Base-by-base conservation (phyloP, 2,113 vertebrate species). In the Anguilla japonica region DNA sequence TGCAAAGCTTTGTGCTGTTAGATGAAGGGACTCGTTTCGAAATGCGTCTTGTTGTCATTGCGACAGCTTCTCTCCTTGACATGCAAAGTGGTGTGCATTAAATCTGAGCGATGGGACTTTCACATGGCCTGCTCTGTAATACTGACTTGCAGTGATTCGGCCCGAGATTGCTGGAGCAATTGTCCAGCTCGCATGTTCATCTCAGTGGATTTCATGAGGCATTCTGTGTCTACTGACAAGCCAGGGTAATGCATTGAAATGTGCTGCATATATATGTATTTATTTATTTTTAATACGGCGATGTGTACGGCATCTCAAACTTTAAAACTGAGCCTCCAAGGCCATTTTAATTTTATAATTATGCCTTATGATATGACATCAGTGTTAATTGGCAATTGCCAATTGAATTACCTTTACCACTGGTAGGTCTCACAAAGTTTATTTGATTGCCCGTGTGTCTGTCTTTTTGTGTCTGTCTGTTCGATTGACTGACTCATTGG, bases 321-420 rank as follows among this genome's bases (percentile, higher is more conserved):
- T 79, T 83, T 83, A 13, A 26, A 63, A 34, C 39, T 41, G n/a
- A 50, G 16, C 34, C 34, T 86, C 71, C 50, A 84, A 80, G 82
- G 53, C 40, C 39, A 20, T 79, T 79, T 79, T 63, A 50, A 57
- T 71, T 80, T 82, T 80, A 67, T 82, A 41, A 86, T 89, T 82
- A 82, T 11, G 46, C 81, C 41, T 87, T 56, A 26, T 41, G 34
- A 34, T 79, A 20, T 29, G 63, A 60, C 81, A 67, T 75, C 15
- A 85, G 40, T 9, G 40, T 41, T 85, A 87, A 87, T 86, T 79
- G 80, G 29, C 15, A 41, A 29, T 43, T 39, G 41, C 86, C 50
- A n/a, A 9, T 13, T 87, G 81, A 81, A 85, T 82, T 56, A 53
- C n/a, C 67, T 20, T 60, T 20, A 20, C 63, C 26, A 34, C 26